Evolutionary conservation across 1,140 invertebrate species (phyloP).

Genomic region (Saccostrea cuccullata): DNA sequence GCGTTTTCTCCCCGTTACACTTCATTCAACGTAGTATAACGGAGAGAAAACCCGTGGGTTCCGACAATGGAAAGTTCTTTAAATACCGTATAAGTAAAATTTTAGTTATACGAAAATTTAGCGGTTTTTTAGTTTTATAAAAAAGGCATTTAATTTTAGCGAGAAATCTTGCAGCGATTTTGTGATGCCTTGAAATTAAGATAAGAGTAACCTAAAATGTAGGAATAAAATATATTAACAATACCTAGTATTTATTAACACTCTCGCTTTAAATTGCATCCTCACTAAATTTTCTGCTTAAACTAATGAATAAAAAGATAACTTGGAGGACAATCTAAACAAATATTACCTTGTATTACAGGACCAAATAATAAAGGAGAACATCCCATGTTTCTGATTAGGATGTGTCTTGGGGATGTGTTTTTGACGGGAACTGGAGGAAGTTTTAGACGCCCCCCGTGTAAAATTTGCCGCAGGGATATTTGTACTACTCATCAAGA

Average conservation of each 20-base stretch:
- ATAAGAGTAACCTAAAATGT: too few relatives aligned
- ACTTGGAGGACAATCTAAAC: neutral
- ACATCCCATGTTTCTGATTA: slow-evolving; percentile 53
- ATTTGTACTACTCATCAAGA: slow-evolving; percentile 39
- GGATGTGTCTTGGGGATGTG: slow-evolving; percentile 51
- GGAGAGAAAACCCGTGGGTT: neutral
- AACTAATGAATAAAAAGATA: too few relatives aligned
- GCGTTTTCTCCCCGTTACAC: neutral
- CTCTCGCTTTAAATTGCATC: neutral
- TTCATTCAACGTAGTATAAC: neutral
- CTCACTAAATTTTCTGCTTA: neutral
- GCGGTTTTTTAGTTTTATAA: too few relatives aligned
- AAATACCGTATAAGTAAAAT: neutral
- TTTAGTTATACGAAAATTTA: neutral
- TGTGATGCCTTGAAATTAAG: too few relatives aligned
- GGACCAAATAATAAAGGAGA: slow-evolving; percentile 15
- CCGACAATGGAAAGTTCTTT: too few relatives aligned
- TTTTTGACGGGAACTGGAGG: slow-evolving; percentile 36
- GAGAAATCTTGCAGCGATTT: too few relatives aligned
- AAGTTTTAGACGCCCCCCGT: slow-evolving; percentile 38
- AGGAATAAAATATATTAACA: too few relatives aligned
- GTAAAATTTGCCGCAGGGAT: slow-evolving; percentile 5
- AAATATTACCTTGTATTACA: neutral
- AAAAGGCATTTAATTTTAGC: too few relatives aligned
- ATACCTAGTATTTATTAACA: too few relatives aligned